A percentile compares a stretch with the other conserved stretches of the same genome.
Conservation (phyloP, 1,140 invertebrate species). For the Leptopilina clavipes region DNA sequence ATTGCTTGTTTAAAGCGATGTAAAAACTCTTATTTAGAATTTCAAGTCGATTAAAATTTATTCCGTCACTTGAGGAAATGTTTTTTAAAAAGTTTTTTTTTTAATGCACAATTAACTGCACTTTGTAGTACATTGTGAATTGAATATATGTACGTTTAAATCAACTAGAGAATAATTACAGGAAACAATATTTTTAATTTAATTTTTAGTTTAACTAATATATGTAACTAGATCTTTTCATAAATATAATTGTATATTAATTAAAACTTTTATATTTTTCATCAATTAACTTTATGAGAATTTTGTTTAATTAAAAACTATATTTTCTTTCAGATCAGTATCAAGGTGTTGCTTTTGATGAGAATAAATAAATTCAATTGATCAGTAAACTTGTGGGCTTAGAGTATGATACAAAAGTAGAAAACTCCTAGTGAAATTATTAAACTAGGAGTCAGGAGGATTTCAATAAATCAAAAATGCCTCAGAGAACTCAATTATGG, state of each 20-base stretch:
- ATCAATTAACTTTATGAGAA: background rate
- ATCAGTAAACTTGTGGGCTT: background rate
- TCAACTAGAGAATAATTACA: too few species aligned
- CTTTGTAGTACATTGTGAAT: too few species aligned
- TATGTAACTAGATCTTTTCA: too few species aligned
- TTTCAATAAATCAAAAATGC: slow-evolving; percentile 57
- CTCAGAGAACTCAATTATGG: slow-evolving; percentile 58
- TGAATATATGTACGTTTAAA: too few species aligned
- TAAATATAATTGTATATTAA: too few species aligned
- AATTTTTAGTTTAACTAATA: too few species aligned
- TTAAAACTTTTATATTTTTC: too few species aligned
- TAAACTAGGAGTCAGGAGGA: slow-evolving; percentile 37
- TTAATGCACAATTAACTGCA: too few species aligned
- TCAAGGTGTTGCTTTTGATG: background rate
- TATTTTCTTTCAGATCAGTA: slow-evolving; percentile 13
- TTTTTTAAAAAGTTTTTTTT: background rate
- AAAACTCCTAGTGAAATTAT: slow-evolving; percentile 40
- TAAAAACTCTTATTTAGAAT: background rate
- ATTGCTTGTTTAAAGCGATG: background rate
- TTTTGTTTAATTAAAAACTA: background rate
- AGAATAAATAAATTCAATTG: background rate
- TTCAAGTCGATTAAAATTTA: background rate
- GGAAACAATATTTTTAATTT: too few species aligned
- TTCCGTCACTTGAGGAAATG: background rate
- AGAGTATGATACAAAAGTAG: slow-evolving; percentile 20